Base-by-base conservation (phyloP, 2,113 vertebrate species). In the Myrmecophaga tridactyla region DNA sequence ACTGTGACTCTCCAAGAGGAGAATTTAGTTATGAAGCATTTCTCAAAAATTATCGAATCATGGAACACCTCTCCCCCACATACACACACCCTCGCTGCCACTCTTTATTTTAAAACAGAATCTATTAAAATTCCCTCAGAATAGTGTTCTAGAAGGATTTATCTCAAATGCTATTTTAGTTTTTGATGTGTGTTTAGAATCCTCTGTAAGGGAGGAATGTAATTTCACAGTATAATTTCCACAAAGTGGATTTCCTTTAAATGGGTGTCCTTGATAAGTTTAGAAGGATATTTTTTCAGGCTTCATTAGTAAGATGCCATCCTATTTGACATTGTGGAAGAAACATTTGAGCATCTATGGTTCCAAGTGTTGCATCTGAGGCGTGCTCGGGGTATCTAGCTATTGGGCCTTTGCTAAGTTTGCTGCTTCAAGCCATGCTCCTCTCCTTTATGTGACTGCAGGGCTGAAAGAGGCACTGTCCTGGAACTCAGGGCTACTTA, bases 81-180 rank as follows among this genome's bases (percentile, higher is more conserved):
- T n/a, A n/a, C n/a, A n/a, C n/a, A n/a, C 4, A 51, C 21, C 70
- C 63, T 13, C 29, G 46, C 48, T 63, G 58, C 31, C 11, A n/a
- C n/a, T 73, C 86, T n/a, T 96, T 94, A 94, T 94, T 81, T 94
- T 90, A 90, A 94, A 96, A 76, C 56, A 70, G 43, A 95, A 87
- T 94, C 51, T 87, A 90, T 92, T 88, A 84, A 72, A n/a, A 76
- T 84, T 95, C 60, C 67, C 77, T 69, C n/a, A 77, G 58, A 89
- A 77, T 36, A 62, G 67, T 63, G 51, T 27, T 85, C 85, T 67
- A 20, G 75, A 65, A 96, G 67, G 60, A 60, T 87, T 80, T 75
- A 84, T 56, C 78, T 92, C 65, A 41, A 31, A 80, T 94, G 62
- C 29, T 76, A 56, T 88, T 95, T 94, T 48, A 90, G 36, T 77